phyloP scores from a whole-genome alignment of 2,797 vertebrate genomes.

The Pyrocephalus nanus region DNA sequence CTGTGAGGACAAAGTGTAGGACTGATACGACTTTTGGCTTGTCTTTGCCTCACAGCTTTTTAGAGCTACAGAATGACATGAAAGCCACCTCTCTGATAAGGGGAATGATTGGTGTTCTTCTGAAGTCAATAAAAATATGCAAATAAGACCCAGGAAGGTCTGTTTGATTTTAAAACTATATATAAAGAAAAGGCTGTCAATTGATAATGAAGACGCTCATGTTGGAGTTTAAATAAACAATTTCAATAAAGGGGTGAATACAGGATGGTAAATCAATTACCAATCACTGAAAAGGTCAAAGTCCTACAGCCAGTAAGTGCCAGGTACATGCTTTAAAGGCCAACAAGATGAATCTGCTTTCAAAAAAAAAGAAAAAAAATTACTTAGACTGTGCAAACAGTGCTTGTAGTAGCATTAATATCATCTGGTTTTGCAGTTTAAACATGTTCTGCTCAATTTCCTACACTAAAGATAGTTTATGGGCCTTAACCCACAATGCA shows the following conservation, averaged over 20 bases:
- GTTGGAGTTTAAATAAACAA: background rate
- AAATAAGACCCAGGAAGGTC: background rate
- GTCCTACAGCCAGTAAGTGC: background rate
- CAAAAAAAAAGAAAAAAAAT: background rate
- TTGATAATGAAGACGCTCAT: background rate
- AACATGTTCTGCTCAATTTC: slow-evolving; percentile 59
- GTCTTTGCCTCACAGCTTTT: background rate
- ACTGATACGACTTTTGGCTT: background rate
- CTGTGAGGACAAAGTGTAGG: background rate
- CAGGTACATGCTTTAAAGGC: background rate
- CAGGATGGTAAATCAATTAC: background rate
- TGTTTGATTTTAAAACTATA: background rate
- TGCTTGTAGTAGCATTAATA: slow-evolving; percentile 44
- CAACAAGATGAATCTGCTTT: background rate
- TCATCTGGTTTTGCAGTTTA: slow-evolving; percentile 54
- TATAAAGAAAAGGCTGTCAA: background rate
- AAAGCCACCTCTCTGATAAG: background rate
- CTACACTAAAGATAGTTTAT: slow-evolving; percentile 56
- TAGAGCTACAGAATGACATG: background rate
- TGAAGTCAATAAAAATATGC: background rate
- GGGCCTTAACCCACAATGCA: slow-evolving; percentile 5
- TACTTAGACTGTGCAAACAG: background rate
- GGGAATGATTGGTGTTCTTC: background rate
- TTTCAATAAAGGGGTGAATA: background rate
- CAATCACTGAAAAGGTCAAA: background rate